Evolutionary conservation across 1,140 invertebrate species (phyloP).

Genomic region (Neocloeon triangulifer): DNA sequence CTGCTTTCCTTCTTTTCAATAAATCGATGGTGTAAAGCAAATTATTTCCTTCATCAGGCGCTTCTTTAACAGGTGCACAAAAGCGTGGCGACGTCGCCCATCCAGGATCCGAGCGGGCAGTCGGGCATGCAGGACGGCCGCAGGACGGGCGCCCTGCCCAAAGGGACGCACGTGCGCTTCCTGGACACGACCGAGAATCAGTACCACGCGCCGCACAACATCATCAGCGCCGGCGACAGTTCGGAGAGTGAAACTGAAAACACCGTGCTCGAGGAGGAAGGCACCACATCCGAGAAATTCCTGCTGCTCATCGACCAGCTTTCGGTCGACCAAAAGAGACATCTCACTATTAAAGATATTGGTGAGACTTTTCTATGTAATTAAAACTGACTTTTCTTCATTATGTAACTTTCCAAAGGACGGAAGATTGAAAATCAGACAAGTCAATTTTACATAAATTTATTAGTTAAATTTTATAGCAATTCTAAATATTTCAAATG

Average conservation of each 20-base stretch:
- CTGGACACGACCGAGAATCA: slow-evolving; percentile 31
- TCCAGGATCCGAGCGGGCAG: slow-evolving; percentile 41
- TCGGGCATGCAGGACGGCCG: slow-evolving; percentile 12
- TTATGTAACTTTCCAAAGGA: no score
- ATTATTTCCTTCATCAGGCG: no score
- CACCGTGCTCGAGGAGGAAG: slow-evolving; percentile 72
- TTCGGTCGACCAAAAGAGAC: slow-evolving; percentile 71
- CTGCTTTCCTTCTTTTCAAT: no score
- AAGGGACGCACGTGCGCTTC: slow-evolving; percentile 36
- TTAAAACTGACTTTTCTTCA: no score
- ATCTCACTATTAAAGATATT: slow-evolving; percentile 83
- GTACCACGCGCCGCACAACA: no score
- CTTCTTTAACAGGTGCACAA: slow-evolving; percentile 80
- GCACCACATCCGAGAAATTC: slow-evolving; percentile 72
- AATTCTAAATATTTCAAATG: no score
- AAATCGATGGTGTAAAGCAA: no score
- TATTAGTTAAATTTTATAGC: no score
- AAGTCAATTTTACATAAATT: no score
- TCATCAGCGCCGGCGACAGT: slow-evolving; percentile 29
- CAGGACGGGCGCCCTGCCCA: slow-evolving; percentile 17
- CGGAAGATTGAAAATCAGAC: no score
- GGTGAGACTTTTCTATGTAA: no score
- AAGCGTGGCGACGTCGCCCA: slow-evolving; percentile 72
- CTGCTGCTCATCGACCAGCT: slow-evolving; percentile 77
- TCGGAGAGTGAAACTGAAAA: slow-evolving; percentile 83